phyloP scores from a whole-genome alignment of 2,888 invertebrate species.

The Drosophila fungiperda region DNA sequence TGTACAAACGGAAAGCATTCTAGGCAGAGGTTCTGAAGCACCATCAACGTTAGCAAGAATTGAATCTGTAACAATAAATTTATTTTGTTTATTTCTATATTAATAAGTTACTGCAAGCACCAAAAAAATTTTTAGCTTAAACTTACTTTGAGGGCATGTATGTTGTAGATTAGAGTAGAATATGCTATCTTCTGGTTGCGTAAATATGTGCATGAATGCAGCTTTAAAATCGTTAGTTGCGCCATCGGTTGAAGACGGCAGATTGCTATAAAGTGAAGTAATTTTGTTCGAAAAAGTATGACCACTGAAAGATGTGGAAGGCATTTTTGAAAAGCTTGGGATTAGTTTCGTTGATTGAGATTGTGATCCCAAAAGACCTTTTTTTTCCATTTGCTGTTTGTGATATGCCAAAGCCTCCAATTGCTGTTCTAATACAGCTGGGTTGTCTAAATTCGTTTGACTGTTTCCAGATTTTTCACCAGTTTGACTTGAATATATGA shows the following conservation, averaged over 20 bases:
- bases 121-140: not conserved
- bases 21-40: constrained; percentile 85
- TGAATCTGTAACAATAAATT: constrained; percentile 10
- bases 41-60: not conserved
- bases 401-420: constrained; percentile 84
- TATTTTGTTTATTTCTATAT: not conserved
- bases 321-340: constrained; percentile 62
- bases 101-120: not conserved
- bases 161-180: constrained; percentile 41
- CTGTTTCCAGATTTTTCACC: constrained; percentile 51
- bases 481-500: constrained; percentile 42
- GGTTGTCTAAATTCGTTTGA: constrained; percentile 83
- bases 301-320: constrained; percentile 62
- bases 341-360: constrained; percentile 3
- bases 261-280: constrained; percentile 38
- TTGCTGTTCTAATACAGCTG: constrained; percentile 83
- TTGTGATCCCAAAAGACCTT: constrained; percentile 69
- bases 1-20: constrained; percentile 77
- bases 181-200: constrained; percentile 4
- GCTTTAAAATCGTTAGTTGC: constrained; percentile 4
- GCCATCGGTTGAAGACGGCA: constrained; percentile 3
- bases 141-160: constrained; percentile 29
- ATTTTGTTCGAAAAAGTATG: constrained; percentile 6
- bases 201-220: not conserved
- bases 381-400: constrained; percentile 84